Base-by-base conservation (phyloP, 2,888 invertebrate genomes). In the Campaea margaritaria region DNA sequence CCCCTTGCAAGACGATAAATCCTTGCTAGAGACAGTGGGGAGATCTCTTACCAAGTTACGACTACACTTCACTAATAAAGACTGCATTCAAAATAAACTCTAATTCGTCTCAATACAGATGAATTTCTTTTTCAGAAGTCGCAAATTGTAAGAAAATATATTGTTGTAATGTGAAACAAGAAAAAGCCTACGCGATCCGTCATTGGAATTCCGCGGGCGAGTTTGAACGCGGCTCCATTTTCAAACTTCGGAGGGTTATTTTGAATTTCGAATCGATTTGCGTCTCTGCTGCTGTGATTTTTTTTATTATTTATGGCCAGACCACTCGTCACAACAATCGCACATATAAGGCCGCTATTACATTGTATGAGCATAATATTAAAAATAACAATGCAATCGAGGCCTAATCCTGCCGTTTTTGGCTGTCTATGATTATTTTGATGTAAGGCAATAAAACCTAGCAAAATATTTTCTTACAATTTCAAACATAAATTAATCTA, bases 1-100 rank as follows among this genome's bases (percentile, higher is more conserved):
- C 89, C 89, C 89, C 87, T 81, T 78, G 80, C 77, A 89, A 89
- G 91, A 91, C 91, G 90, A 91, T 91, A 91, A 91, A 91, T 91
- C 91, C 91, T 89, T 87, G 83, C 81, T 82, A 84, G 87, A 90
- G 91, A 90, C 91, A 90, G 86, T 79, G 76, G 88, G 90, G 88
- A 87, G 89, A 87, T 83, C 82, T 82, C 88, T 87, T 85, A 77
- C 83, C 78, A 85, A 74, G 63, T 70, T 70, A 70, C 68, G 64
- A 55, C 39, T 36, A 27, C 52, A 38, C 27, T 1, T 42, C 31
- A 0, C 2, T 43, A 55, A 55, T 28, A 3, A 15, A 11, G 12
- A 15, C 15, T 14, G 14, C 13, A 1, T 5, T 14, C 0, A 59
- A 59, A 41, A 44, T 11, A 11, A 58, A 39, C 52, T 42, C 15